A percentile compares a stretch with the other conserved stretches of the same genome.
Conservation (phyloP, 2,113 vertebrate species). For the Balaeniceps rex region DNA sequence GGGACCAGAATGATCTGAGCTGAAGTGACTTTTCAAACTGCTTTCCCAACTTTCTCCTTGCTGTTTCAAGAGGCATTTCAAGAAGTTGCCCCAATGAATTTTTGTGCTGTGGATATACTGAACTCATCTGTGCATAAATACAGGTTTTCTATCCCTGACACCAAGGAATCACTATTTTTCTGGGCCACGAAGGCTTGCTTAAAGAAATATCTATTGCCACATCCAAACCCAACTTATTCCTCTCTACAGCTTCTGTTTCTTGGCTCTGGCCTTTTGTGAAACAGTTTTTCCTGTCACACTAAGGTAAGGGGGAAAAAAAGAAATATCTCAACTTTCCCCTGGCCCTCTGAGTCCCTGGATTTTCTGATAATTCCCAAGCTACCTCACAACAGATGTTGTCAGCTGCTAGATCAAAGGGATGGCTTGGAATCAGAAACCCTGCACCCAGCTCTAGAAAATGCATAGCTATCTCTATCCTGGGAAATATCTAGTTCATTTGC, state of each 20-base stretch:
- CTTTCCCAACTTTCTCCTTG: neutral
- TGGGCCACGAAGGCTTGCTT: neutral
- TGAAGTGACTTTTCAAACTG: neutral
- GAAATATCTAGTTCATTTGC: neutral
- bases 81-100: neutral
- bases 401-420: neutral
- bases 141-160: neutral
- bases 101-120: neutral
- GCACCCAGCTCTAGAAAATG: neutral
- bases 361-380: neutral
- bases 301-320: rapidly evolving
- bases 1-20: neutral
- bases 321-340: neutral
- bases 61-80: neutral
- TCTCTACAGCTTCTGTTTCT: neutral
- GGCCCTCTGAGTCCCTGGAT: neutral
- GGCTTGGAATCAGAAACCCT: neutral
- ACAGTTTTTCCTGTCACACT: neutral
- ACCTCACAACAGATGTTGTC: neutral
- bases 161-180: neutral
- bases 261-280: neutral
- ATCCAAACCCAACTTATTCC: neutral
- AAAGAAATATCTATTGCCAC: neutral
- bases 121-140: neutral
- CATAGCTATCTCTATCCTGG: neutral